Base-by-base conservation (phyloP, 2,888 invertebrate genomes). In the Megastigmus dorsalis region DNA sequence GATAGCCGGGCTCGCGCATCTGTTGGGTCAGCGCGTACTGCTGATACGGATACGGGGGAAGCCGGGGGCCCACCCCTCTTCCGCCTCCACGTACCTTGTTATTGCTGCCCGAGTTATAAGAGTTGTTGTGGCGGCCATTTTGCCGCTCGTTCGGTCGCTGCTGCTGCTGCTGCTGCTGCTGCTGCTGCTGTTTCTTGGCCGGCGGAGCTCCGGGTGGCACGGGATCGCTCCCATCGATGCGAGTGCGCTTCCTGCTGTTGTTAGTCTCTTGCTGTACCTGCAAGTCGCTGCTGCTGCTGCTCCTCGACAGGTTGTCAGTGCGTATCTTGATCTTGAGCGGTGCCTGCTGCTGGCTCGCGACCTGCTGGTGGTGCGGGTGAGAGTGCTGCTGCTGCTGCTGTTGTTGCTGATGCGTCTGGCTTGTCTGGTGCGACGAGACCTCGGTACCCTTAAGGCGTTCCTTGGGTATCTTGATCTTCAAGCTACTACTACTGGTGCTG, bases 401-500 rank as follows among this genome's bases (percentile, higher is more conserved):
- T 28, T 28, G 41, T 36, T 57, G 67, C 13, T 36, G 60, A 15
- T 33, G 28, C 13, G 5, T 9, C 3, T 60, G 60, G 18, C n/a
- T 13, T 45, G 7, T 63, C 50, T 59, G 74, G 2, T 63, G 72
- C 13, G 43, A 38, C 1, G 67, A 38, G 2, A 76, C 70, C 26
- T 77, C 75, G 5, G 71, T 74, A 15, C 78, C 83, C 79, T 93
- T 92, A 48, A 95, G 87, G 62, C 93, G 89, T 78, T 95, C 94
- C 84, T 94, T 95, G 0, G 94, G 93, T 63, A 95, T 95, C 87
- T 95, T 95, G 59, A 95, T 94, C 86, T 95, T 95, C 55, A 95
- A 84, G 0, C 93, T 93, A 28, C 80, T 7, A 81, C 80, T 79
- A 71, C 70, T 48, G 9, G 45, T 43, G 1, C 45, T 20, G n/a